These are phyloP conservation scores for Calyptomena viridis DNA, from an alignment of 2,113 vertebrate genomes.

Conservation along the genomic window DNA sequence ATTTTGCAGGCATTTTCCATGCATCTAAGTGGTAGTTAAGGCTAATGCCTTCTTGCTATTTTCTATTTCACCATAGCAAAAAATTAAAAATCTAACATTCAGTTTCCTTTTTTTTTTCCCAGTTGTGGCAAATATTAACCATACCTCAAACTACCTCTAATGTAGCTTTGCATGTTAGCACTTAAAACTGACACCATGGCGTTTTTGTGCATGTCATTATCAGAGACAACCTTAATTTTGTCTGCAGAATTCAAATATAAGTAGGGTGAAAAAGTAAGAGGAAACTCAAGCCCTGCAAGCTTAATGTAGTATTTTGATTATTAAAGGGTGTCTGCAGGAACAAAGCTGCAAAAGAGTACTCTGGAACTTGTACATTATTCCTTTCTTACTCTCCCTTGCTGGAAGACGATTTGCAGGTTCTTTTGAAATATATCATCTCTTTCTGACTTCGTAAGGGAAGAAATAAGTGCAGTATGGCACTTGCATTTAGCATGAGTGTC, in stretches of 20 bases:
- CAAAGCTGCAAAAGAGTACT: not conserved
- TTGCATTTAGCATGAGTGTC: not conserved
- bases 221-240: not conserved
- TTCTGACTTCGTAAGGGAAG: not conserved
- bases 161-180: not conserved
- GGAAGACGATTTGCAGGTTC: not conserved
- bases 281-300: not conserved
- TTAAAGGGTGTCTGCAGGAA: not conserved
- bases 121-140: not conserved
- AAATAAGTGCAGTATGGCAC: not conserved
- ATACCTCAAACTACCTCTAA: not conserved
- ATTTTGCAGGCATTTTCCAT: not conserved
- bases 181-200: not conserved
- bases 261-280: not conserved
- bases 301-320: not conserved
- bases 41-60: not conserved
- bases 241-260: not conserved
- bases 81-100: not conserved
- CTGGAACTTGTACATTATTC: not conserved
- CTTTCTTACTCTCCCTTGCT: not conserved
- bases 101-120: not conserved
- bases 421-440: not conserved
- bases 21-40: not conserved
- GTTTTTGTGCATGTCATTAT: not conserved
- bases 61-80: not conserved